Percentiles rank a stretch among this genome's conserved stretches.
These are phyloP conservation scores for Iphiclides podalirius DNA, from an alignment of 2,888 invertebrate species.

Conservation along the genomic window DNA sequence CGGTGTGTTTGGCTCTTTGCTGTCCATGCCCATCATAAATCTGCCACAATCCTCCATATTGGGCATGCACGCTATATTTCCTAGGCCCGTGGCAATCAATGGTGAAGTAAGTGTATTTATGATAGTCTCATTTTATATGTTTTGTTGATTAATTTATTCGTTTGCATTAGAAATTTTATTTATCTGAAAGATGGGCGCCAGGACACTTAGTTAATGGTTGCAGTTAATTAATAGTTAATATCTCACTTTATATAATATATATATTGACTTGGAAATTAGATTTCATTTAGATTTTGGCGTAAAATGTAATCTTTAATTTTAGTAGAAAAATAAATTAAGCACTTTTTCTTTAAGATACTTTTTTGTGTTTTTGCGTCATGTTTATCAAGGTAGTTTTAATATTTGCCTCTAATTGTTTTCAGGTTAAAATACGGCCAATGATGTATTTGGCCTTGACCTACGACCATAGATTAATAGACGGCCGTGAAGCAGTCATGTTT, in stretches of 20 bases:
- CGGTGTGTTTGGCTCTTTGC: slow-evolving; percentile 97
- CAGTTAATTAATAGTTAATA: too few species aligned
- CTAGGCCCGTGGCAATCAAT: slow-evolving; percentile 94
- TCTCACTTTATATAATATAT: too few species aligned
- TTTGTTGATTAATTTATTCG: neutral
- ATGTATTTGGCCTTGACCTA: slow-evolving; percentile 99
- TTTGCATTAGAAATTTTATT: too few species aligned
- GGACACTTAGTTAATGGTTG: too few species aligned
- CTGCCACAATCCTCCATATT: slow-evolving; percentile 98
- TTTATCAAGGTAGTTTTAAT: too few species aligned
- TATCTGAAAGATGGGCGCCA: too few species aligned
- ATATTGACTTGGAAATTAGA: too few species aligned
- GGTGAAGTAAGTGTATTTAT: slow-evolving; percentile 87
- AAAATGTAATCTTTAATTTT: too few species aligned
- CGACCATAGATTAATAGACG: slow-evolving; percentile 98
- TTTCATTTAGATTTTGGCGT: too few species aligned
- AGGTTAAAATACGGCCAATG: slow-evolving; percentile 99
- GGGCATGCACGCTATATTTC: slow-evolving; percentile 98
- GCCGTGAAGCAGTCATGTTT: slow-evolving; percentile 98
- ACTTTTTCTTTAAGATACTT: too few species aligned
- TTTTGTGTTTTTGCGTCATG: too few species aligned
- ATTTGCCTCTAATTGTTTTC: slow-evolving; percentile 45
- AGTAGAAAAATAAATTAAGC: too few species aligned
- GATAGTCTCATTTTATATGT: neutral
- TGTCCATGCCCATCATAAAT: slow-evolving; percentile 99